These are phyloP conservation scores for Chrysogorgia sp. DNA, from an alignment of 92 coral and sea anemone genomes.

Conservation along the genomic window DNA sequence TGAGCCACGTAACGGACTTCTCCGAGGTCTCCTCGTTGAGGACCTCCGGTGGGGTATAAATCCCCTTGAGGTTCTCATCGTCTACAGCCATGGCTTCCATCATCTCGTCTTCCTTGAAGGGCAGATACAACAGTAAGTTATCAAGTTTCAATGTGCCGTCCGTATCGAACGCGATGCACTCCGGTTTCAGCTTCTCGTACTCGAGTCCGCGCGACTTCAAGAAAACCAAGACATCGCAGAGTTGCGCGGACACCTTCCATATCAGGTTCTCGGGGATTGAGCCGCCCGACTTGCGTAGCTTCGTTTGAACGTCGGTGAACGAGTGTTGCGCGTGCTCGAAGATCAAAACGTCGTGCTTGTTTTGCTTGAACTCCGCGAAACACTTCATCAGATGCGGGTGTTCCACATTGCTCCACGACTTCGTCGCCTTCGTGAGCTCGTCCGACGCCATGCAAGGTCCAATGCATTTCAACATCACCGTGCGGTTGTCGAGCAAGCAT, in stretches of 20 bases:
- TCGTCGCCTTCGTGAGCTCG: slow-evolving; percentile 69
- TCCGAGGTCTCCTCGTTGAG: slow-evolving; percentile 76
- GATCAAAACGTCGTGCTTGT: slow-evolving; percentile 76
- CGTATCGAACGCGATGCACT: slow-evolving; percentile 82
- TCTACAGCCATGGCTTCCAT: slow-evolving; percentile 73
- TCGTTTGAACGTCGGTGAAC: slow-evolving; percentile 67
- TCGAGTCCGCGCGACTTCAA: slow-evolving; percentile 70
- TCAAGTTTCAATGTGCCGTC: slow-evolving; percentile 83
- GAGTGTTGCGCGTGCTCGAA: slow-evolving; percentile 90
- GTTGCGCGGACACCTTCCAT: slow-evolving; percentile 86
- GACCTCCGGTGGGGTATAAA: slow-evolving; percentile 88
- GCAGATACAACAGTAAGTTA: slow-evolving; percentile 76
- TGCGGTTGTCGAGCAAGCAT: slow-evolving; percentile 91
- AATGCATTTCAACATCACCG: slow-evolving; percentile 81
- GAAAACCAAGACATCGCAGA: slow-evolving; percentile 76
- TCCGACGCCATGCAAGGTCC: slow-evolving; percentile 73
- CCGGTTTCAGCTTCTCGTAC: slow-evolving; percentile 75
- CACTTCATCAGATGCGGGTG: slow-evolving; percentile 78
- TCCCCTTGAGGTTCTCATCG: slow-evolving; percentile 71
- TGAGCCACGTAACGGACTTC: slow-evolving; percentile 77
- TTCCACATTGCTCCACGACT: slow-evolving; percentile 69
- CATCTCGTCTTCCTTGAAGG: slow-evolving; percentile 64
- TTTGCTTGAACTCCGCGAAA: slow-evolving; percentile 70
- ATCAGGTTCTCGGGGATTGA: slow-evolving; percentile 79
- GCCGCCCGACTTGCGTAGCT: slow-evolving; percentile 60